Percentiles rank a stretch among this genome's conserved stretches.
Evolutionary conservation across 2,797 vertebrate genomes (phyloP).

Genomic region (Choloepus didactylus): DNA sequence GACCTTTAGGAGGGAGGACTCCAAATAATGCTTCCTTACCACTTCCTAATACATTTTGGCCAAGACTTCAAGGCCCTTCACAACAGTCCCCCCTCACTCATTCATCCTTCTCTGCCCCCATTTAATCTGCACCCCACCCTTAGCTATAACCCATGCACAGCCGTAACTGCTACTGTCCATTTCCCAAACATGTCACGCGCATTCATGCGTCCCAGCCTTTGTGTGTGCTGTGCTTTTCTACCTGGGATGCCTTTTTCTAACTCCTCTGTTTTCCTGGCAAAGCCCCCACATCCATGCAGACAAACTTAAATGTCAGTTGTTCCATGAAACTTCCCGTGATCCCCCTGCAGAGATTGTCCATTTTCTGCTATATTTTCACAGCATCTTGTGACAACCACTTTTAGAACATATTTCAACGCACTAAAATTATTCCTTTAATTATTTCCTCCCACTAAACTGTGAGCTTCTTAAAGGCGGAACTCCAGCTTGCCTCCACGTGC

Average conservation of each 20-base stretch:
- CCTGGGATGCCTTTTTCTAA: background rate
- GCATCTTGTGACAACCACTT: background rate
- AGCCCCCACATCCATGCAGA: background rate
- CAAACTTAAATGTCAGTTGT: background rate
- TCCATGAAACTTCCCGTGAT: background rate
- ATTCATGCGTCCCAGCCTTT: background rate
- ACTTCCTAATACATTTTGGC: background rate
- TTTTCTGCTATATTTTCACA: background rate
- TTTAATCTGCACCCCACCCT: background rate
- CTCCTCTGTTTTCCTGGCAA: background rate
- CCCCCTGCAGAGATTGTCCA: background rate
- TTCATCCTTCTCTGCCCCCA: background rate
- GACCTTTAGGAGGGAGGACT: background rate
- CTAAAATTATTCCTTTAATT: background rate
- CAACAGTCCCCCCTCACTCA: too few relatives aligned
- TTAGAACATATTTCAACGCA: background rate
- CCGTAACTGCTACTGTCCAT: background rate
- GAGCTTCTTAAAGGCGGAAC: background rate
- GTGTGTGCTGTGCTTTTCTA: background rate
- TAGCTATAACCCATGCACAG: background rate
- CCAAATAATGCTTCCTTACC: background rate
- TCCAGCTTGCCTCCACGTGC: background rate
- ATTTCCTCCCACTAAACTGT: background rate
- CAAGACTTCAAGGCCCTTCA: background rate
- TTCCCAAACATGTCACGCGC: fast-evolving